Evolutionary conservation across 2,113 vertebrate species (phyloP), one percentile per base, ranked within the genome.

Genomic region (Saguinus midas): DNA sequence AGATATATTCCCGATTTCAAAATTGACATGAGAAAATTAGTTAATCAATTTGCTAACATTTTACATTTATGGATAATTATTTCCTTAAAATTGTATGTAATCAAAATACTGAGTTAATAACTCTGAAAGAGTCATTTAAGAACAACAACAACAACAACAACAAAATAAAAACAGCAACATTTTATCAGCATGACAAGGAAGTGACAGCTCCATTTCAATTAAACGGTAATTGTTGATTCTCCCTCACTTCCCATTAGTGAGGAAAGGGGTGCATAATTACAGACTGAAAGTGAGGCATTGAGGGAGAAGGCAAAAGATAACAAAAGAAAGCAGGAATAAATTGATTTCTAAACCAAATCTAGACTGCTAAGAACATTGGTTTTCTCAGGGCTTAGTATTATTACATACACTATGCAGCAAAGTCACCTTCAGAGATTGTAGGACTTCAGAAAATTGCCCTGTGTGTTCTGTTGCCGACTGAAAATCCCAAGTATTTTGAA

Each of bases 301-400:
- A 84, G 55, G 88, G 80, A 97, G 93, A 90, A 94, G 23, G 48
- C 21, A 96, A 95, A 94, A 82, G 72, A 73, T 55, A 94, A 81
- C 57, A 92, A 92, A 88, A 29, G 29, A 75, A 52, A 82, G 17
- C 14, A 35, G 14, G 43, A 64, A 66, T 64, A 91, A 81, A 88
- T 2, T 64, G 90, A 94, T 95, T 85, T 94, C 75, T 25, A 81
- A 96, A 79, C 70, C 93, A 45, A 84, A 81, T 94, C 35, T 52
- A 73, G 64, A 88, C 4, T 92, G 76, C 48, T 81, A 72, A 21
- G 45, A 95, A 93, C 64, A 72, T n/a, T 66, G 79, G 9, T 64
- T 97, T 80, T 89, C 37, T 58, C 20, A 18, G 8, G 37, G 40
- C 3, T 94, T 92, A 88, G 43, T 84, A 57, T 27, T 83, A 76